Evolutionary conservation across 2,113 vertebrate species (phyloP).

Genomic region (Scalopus aquaticus): DNA sequence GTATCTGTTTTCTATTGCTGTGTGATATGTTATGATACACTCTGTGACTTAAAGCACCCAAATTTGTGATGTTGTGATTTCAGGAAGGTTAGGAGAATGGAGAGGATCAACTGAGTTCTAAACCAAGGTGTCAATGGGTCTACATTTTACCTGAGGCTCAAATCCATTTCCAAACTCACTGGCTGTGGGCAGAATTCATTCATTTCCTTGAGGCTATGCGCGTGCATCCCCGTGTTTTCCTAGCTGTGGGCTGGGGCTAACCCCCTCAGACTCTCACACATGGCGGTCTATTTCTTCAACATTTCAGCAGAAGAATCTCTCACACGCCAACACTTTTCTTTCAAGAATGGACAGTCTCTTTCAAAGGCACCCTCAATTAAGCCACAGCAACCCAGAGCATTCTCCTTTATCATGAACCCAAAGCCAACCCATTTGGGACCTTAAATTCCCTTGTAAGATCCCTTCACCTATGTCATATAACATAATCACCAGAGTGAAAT

Average conservation of each 20-base stretch:
- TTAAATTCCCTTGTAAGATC: neutral
- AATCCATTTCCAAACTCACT: neutral
- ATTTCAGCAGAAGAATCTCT: neutral
- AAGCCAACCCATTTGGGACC: neutral
- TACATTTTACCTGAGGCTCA: neutral
- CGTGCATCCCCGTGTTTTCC: neutral
- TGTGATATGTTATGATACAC: neutral
- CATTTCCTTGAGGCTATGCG: neutral
- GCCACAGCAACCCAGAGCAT: neutral
- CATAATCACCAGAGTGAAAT: neutral
- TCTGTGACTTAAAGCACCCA: neutral
- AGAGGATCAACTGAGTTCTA: neutral
- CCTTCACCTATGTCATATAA: neutral
- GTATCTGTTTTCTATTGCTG: neutral
- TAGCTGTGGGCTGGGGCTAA: neutral
- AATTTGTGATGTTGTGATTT: neutral
- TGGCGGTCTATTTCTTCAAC: neutral
- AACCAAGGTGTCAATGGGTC: neutral
- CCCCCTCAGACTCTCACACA: rapidly evolving
- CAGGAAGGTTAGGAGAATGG: neutral
- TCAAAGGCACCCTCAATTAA: neutral
- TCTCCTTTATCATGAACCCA: neutral
- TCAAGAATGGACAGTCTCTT: neutral
- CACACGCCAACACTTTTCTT: neutral
- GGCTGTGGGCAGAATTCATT: neutral